A percentile compares a stretch with the other conserved stretches of the same genome.
phyloP scores from a whole-genome alignment of 1,140 invertebrate genomes.

The Lepidurus couesii region DNA sequence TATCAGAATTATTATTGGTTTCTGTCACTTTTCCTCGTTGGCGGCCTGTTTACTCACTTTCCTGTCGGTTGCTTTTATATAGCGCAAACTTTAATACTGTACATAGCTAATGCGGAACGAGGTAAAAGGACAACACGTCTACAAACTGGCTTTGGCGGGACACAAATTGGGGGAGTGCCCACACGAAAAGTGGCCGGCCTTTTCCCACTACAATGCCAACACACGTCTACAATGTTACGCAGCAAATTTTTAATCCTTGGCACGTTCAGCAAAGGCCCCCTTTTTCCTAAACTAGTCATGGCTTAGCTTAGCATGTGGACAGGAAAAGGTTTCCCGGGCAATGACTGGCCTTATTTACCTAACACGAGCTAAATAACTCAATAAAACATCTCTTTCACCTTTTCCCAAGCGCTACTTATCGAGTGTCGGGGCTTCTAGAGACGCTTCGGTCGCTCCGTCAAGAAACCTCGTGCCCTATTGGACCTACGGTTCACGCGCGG shows the following conservation, averaged over 20 bases:
- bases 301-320: not conserved
- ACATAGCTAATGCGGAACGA: not conserved
- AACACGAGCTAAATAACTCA: not conserved
- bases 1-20: not conserved
- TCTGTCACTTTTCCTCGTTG: not conserved
- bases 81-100: not conserved
- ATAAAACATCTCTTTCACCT: not conserved
- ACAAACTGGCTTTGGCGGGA: not conserved
- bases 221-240: slow-evolving; percentile 3
- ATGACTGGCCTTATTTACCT: not conserved
- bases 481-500: no score
- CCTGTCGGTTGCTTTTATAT: not conserved
- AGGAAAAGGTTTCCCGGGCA: not conserved
- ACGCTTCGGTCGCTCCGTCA: no score
- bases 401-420: not conserved
- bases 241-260: not conserved
- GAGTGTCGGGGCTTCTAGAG: no score
- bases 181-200: not conserved
- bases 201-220: not conserved
- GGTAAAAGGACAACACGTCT: not conserved
- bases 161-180: not conserved
- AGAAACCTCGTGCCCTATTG: no score
- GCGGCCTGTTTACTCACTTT: not conserved
- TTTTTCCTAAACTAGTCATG: not conserved
- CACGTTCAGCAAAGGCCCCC: not conserved